Percentiles rank a stretch among this genome's conserved stretches.
Conservation (phyloP, 2,113 vertebrate species). For the Candoia aspera region DNA sequence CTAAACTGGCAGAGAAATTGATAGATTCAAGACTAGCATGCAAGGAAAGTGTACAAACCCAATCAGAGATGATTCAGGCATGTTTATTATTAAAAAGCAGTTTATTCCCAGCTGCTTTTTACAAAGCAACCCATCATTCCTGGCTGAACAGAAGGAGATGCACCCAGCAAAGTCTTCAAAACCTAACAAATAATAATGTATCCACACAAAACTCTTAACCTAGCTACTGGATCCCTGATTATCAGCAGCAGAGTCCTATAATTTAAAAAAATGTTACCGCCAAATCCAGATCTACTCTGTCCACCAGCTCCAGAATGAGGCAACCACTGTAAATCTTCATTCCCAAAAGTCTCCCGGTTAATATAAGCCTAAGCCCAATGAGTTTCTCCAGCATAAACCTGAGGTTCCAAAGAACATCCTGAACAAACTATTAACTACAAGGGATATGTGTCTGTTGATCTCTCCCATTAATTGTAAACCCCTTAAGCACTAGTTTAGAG, state of each 20-base stretch:
- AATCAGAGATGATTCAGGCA: background rate
- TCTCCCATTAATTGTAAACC: background rate
- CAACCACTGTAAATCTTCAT: no score
- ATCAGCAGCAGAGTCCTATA: no score
- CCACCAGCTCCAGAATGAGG: no score
- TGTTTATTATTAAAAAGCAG: background rate
- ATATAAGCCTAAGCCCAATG: background rate
- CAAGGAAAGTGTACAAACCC: background rate
- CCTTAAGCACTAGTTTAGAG: background rate
- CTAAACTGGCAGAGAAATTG: background rate
- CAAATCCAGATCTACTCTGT: no score
- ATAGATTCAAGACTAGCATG: background rate
- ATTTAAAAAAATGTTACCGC: no score
- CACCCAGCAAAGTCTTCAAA: background rate
- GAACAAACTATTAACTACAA: background rate
- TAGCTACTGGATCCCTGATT: no score
- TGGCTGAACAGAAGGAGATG: background rate
- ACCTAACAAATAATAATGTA: background rate
- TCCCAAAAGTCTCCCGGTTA: background rate
- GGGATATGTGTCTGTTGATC: background rate
- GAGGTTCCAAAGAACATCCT: background rate
- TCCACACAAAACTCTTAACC: no score
- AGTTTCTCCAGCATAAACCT: background rate
- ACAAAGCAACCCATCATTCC: background rate
- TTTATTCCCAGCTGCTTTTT: background rate